Conservation (phyloP, 1,140 invertebrate species). For the Hyles vespertilio region DNA sequence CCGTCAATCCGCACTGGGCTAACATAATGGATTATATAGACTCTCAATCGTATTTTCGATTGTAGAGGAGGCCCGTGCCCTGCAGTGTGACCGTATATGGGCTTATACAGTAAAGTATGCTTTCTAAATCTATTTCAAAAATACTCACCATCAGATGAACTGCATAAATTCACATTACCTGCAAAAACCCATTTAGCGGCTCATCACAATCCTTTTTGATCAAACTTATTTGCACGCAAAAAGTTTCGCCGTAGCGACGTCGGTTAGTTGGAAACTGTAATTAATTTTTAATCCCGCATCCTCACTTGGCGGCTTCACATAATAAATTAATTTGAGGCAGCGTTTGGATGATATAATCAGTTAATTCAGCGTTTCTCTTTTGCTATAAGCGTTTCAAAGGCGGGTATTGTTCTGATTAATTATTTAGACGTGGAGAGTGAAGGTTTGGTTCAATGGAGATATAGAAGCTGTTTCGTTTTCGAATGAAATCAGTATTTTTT, state of each 20-base stretch:
- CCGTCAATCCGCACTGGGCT: too few relatives aligned
- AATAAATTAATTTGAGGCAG: conserved; percentile 52
- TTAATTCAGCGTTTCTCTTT: conserved; percentile 34
- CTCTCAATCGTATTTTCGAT: too few relatives aligned
- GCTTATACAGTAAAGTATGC: too few relatives aligned
- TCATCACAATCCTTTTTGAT: conserved; percentile 1
- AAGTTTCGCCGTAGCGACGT: conserved; percentile 32
- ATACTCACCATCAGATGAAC: too few relatives aligned
- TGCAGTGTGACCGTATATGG: too few relatives aligned
- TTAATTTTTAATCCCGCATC: conserved; percentile 65
- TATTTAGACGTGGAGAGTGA: conserved; percentile 15
- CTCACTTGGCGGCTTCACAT: conserved; percentile 53
- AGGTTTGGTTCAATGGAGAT: neutral
- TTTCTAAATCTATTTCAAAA: too few relatives aligned
- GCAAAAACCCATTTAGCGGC: neutral
- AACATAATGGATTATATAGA: too few relatives aligned
- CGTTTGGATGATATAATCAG: conserved; percentile 40
- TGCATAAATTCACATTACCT: too few relatives aligned
- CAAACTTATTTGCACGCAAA: conserved; percentile 13
- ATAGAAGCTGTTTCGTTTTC: too few relatives aligned
- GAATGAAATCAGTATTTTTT: too few relatives aligned
- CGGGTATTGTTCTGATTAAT: conserved; percentile 25
- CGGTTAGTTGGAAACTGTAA: conserved; percentile 44
- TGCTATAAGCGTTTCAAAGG: conserved; percentile 18
- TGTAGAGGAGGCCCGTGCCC: too few relatives aligned